phyloP scores from a whole-genome alignment of 2,888 invertebrate species.

The Xestobium rufovillosum region DNA sequence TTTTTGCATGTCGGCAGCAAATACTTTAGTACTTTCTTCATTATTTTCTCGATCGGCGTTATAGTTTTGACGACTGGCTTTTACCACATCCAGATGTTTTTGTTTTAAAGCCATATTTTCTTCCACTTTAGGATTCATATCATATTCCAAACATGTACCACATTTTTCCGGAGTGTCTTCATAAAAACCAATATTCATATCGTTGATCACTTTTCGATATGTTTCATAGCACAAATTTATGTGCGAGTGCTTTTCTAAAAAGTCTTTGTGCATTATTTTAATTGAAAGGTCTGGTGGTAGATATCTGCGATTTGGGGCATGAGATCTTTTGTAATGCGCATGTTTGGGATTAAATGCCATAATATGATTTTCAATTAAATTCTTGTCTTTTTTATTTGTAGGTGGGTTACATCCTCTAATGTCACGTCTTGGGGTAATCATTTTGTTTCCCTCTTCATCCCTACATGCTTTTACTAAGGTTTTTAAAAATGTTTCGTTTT shows the following conservation, averaged over 20 bases:
- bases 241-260: background rate
- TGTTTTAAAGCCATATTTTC: slow-evolving; percentile 3
- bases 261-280: slow-evolving; percentile 3
- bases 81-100: background rate
- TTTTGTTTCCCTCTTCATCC: no score
- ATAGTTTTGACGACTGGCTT: background rate
- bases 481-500: no score
- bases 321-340: slow-evolving; percentile 4
- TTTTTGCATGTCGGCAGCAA: slow-evolving; percentile 3
- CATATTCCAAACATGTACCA: slow-evolving; percentile 3
- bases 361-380: no score
- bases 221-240: slow-evolving; percentile 2
- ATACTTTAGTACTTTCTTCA: slow-evolving; percentile 4
- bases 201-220: background rate
- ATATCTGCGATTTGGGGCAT: slow-evolving; percentile 4
- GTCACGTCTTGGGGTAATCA: no score
- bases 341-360: no score
- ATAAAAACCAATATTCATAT: slow-evolving; percentile 2
- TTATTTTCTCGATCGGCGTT: slow-evolving; percentile 1
- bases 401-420: no score
- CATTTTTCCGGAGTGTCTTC: slow-evolving; percentile 4
- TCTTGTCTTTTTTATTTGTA: no score
- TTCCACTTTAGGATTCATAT: background rate
- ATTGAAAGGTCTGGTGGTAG: slow-evolving; percentile 2
- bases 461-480: no score